A percentile compares a stretch with the other conserved stretches of the same genome.
Evolutionary conservation across 2,797 vertebrate genomes (phyloP).

Genomic region (Microhierax caerulescens): DNA sequence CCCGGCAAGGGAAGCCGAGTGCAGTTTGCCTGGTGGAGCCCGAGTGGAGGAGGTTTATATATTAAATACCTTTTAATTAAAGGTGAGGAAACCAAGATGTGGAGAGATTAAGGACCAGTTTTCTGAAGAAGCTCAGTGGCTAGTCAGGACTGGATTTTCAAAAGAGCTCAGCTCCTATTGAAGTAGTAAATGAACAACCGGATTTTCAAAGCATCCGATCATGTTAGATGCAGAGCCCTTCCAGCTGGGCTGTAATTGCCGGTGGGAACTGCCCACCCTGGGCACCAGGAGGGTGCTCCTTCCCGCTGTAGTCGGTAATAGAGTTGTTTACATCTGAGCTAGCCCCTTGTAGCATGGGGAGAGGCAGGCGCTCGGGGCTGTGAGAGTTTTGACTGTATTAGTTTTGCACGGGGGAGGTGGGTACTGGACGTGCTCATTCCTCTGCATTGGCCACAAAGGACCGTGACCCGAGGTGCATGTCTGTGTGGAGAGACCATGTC

Average conservation of each 20-base stretch:
- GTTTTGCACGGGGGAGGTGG: not conserved
- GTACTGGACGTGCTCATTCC: accelerated
- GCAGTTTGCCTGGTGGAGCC: not conserved
- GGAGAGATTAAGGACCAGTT: constrained; percentile 53
- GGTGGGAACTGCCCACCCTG: not conserved
- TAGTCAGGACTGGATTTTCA: not conserved
- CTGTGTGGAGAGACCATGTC: accelerated
- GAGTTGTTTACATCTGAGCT: not conserved
- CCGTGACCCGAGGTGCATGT: accelerated
- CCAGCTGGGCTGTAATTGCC: not conserved
- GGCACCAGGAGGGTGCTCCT: not conserved
- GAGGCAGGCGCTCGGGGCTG: accelerated
- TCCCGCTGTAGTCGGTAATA: accelerated
- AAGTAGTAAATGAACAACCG: not conserved
- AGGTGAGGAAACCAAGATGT: constrained; percentile 39
- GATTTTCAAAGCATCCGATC: not conserved
- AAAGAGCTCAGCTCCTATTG: not conserved
- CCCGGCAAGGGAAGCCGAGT: not conserved
- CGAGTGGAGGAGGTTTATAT: not conserved
- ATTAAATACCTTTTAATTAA: constrained; percentile 41
- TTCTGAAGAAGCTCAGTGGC: not conserved
- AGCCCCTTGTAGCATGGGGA: accelerated
- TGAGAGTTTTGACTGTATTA: accelerated
- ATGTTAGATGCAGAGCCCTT: not conserved
- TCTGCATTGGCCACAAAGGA: accelerated